phyloP scores from a whole-genome alignment of 2,113 vertebrate genomes.

The Petrocephalus microphthalmus region DNA sequence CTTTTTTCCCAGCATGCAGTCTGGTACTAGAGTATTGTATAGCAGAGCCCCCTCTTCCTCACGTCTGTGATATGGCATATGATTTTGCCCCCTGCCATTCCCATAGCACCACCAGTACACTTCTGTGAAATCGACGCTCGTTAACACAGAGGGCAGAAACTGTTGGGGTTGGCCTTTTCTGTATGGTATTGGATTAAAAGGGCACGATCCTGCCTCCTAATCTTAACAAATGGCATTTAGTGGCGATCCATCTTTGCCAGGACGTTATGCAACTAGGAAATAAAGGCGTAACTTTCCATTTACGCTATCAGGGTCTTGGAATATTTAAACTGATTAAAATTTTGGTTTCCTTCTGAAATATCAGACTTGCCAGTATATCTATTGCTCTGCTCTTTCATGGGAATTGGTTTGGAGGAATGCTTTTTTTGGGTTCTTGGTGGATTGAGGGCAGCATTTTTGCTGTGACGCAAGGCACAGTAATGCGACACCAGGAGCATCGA shows the following conservation, averaged over 20 bases:
- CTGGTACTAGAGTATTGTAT: neutral
- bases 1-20: neutral
- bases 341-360: neutral
- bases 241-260: neutral
- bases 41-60: neutral
- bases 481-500: neutral
- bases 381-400: neutral
- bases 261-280: neutral
- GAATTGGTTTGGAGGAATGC: neutral
- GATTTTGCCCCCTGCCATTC: neutral
- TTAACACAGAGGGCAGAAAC: neutral
- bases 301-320: neutral
- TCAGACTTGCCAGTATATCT: neutral
- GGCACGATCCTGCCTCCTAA: neutral
- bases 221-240: neutral
- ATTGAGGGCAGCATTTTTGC: neutral
- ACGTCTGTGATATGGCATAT: neutral
- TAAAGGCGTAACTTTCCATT: neutral
- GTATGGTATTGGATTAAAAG: neutral
- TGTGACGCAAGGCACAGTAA: neutral
- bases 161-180: neutral
- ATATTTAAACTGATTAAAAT: neutral
- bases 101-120: neutral
- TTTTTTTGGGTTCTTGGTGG: neutral
- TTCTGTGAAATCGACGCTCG: neutral